Evolutionary conservation across 2,888 invertebrate species (phyloP).

Genomic region (Cyclophora punctaria): DNA sequence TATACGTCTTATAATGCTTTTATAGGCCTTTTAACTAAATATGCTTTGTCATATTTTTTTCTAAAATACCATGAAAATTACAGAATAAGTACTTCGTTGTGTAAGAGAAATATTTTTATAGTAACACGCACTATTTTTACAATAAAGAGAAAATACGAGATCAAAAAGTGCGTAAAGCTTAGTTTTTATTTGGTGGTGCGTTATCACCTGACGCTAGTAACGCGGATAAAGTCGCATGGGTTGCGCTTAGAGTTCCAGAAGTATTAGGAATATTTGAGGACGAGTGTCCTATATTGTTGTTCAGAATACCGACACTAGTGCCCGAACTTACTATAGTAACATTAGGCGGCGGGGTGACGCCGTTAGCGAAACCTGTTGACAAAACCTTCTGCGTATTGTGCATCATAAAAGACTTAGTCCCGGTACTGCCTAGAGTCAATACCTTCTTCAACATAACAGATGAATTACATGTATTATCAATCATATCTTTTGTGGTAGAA

Average conservation of each 20-base stretch:
- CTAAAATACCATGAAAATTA: no score
- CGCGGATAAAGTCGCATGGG: constrained; percentile 67
- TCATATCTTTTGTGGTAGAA: constrained; percentile 68
- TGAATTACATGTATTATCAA: constrained; percentile 68
- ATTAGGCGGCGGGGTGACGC: constrained; percentile 60
- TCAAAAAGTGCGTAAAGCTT: constrained; percentile 1
- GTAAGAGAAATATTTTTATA: no score
- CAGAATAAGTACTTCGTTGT: no score
- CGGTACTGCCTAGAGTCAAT: constrained; percentile 63
- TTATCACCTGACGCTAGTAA: constrained; percentile 44
- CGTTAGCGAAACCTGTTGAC: constrained; percentile 64
- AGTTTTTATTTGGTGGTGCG: constrained; percentile 14
- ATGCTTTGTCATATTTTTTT: no score
- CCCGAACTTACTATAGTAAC: constrained; percentile 69
- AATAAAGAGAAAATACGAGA: not conserved
- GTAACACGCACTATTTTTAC: not conserved
- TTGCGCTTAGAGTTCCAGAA: constrained; percentile 62
- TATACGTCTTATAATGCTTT: no score
- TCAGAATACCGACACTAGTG: constrained; percentile 42
- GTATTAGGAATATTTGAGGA: constrained; percentile 46
- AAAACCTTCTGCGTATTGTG: constrained; percentile 68
- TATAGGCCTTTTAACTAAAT: no score
- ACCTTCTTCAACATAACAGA: constrained; percentile 72
- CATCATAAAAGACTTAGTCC: constrained; percentile 69
- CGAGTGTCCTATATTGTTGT: constrained; percentile 35